Evolutionary conservation across 2,113 vertebrate species (phyloP).

Genomic region (Psittacus erithacus): DNA sequence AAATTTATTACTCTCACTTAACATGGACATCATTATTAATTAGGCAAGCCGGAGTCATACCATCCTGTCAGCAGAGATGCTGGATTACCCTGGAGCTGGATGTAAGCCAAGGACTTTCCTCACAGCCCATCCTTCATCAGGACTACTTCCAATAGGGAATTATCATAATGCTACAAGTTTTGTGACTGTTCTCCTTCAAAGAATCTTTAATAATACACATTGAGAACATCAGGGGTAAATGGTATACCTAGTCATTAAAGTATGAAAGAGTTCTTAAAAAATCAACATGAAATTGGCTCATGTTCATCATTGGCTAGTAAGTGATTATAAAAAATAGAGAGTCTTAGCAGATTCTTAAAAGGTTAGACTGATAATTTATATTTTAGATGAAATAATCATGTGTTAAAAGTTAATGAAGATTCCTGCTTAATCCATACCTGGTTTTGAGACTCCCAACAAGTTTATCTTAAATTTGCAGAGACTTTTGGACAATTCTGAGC

Average conservation of each 20-base stretch:
- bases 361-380: neutral
- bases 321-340: neutral
- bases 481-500: neutral
- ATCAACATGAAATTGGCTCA: neutral
- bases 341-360: neutral
- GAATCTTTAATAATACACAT: neutral
- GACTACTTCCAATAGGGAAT: neutral
- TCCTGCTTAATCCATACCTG: neutral
- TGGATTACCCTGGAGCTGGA: conserved; percentile 18
- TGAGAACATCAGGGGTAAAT: neutral
- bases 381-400: neutral
- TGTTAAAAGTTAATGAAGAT: neutral
- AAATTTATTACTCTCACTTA: conserved; percentile 55
- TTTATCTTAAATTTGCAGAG: neutral
- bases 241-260: neutral
- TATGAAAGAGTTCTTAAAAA: neutral
- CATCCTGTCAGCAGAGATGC: conserved; percentile 20
- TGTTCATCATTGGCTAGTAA: neutral
- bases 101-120: neutral
- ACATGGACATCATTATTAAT: conserved; percentile 57
- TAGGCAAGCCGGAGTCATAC: conserved; percentile 34
- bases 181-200: neutral
- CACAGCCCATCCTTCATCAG: neutral
- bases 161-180: neutral
- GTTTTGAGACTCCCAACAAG: neutral